Evolutionary conservation across 2,113 vertebrate species (phyloP).

Genomic region (Anhinga rufa): DNA sequence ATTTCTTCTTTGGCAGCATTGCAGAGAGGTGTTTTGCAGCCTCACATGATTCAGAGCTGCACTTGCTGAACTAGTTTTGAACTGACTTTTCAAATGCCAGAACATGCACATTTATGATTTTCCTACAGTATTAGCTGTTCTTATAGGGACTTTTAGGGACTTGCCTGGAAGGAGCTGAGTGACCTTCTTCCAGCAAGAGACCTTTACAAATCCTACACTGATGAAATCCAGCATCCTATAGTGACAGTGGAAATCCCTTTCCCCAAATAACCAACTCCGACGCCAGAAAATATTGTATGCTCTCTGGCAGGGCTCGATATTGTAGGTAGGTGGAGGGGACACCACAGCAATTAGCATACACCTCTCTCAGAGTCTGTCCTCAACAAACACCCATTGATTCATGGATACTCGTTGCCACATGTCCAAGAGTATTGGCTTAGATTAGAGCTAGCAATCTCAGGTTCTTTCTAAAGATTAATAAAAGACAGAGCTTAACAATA

Average conservation of each 20-base stretch:
- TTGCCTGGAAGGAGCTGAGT: not conserved
- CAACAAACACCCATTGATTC: not conserved
- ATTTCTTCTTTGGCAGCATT: not conserved
- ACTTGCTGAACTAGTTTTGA: not conserved
- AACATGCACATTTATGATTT: not conserved
- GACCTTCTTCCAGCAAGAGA: not conserved
- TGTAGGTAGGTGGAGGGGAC: not conserved
- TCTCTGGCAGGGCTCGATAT: not conserved
- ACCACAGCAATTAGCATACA: not conserved
- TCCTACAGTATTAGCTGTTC: not conserved
- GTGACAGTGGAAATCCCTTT: not conserved
- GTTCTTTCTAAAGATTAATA: not conserved
- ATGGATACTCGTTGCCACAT: not conserved
- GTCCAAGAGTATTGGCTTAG: not conserved
- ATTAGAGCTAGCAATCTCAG: not conserved
- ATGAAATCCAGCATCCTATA: not conserved
- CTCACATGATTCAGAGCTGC: not conserved
- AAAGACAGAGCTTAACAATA: not conserved
- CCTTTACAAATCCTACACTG: not conserved
- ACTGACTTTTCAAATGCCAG: not conserved
- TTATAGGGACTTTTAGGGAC: not conserved
- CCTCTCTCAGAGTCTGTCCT: not conserved
- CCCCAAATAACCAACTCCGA: not conserved
- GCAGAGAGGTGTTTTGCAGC: not conserved
- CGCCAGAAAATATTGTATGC: not conserved